These are phyloP conservation scores for Battus philenor DNA, from an alignment of 1,140 invertebrate genomes.

Conservation along the genomic window DNA sequence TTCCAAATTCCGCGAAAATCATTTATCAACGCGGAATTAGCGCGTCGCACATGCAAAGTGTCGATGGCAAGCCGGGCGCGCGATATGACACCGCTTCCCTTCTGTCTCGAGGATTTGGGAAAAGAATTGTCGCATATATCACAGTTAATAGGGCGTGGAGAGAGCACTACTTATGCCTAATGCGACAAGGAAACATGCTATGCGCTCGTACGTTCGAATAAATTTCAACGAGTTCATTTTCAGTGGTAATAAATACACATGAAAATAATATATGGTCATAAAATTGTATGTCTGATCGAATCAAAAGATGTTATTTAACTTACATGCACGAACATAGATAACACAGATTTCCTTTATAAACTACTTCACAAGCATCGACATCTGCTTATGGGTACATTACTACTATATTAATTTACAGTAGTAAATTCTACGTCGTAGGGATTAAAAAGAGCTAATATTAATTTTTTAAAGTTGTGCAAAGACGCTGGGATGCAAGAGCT, in stretches of 20 bases:
- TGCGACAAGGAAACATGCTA: constrained; percentile 70
- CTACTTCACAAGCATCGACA: no score
- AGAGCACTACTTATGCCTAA: constrained; percentile 75
- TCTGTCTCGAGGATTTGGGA: constrained; percentile 63
- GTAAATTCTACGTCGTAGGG: no score
- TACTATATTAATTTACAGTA: no score
- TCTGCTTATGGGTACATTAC: no score
- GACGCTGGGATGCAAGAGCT: no score
- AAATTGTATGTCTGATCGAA: no score
- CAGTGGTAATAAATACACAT: constrained; percentile 64
- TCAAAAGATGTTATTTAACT: no score
- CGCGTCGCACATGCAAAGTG: constrained; percentile 48
- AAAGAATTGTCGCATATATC: constrained; percentile 75
- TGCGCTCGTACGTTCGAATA: constrained; percentile 52
- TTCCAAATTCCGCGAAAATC: constrained; percentile 48
- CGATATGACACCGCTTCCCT: constrained; percentile 64
- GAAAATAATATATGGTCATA: no score
- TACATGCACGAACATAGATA: no score
- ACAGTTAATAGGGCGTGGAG: constrained; percentile 72
- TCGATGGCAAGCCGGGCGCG: constrained; percentile 46
- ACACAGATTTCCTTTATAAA: no score
- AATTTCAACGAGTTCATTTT: constrained; percentile 59
- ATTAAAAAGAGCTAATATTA: no score
- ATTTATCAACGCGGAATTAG: constrained; percentile 69
- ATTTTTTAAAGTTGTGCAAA: no score